Evolutionary conservation across 1,140 invertebrate species (phyloP).

Genomic region (Physella acuta): DNA sequence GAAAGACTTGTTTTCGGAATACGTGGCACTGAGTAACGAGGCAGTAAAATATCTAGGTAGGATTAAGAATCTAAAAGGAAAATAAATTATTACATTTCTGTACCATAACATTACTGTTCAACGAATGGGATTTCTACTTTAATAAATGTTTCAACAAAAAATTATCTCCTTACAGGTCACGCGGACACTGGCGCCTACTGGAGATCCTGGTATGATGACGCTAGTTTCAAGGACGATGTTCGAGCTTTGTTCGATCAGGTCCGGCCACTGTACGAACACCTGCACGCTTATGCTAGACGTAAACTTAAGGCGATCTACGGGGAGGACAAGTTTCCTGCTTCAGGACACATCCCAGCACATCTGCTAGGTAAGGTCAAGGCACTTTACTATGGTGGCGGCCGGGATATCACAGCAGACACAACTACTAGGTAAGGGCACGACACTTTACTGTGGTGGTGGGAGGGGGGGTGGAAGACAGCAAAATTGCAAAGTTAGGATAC

Average conservation of each 20-base stretch:
- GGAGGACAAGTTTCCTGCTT: too few species aligned
- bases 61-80: too few species aligned
- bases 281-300: slow-evolving; percentile 86
- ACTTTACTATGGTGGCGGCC: neutral
- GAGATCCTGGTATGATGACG: slow-evolving; percentile 50
- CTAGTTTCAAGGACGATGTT: slow-evolving; percentile 64
- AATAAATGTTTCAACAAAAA: too few species aligned
- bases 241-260: slow-evolving; percentile 82
- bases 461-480: too few species aligned
- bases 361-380: slow-evolving; percentile 65
- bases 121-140: too few species aligned
- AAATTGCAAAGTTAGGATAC: too few species aligned
- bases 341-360: too few species aligned
- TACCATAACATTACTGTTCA: too few species aligned
- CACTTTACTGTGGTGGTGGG: neutral
- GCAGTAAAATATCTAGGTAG: too few species aligned
- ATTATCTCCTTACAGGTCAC: slow-evolving; percentile 33
- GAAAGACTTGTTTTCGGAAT: slow-evolving; percentile 75
- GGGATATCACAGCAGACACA: neutral
- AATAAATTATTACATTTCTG: too few species aligned
- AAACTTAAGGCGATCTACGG: slow-evolving; percentile 72
- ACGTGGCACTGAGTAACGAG: slow-evolving; percentile 77
- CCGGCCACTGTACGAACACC: slow-evolving; percentile 80
- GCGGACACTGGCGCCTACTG: slow-evolving; percentile 44
- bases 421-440: neutral